These are phyloP conservation scores for Chionoecetes opilio DNA, from an alignment of 1,140 invertebrate species.

Conservation along the genomic window DNA sequence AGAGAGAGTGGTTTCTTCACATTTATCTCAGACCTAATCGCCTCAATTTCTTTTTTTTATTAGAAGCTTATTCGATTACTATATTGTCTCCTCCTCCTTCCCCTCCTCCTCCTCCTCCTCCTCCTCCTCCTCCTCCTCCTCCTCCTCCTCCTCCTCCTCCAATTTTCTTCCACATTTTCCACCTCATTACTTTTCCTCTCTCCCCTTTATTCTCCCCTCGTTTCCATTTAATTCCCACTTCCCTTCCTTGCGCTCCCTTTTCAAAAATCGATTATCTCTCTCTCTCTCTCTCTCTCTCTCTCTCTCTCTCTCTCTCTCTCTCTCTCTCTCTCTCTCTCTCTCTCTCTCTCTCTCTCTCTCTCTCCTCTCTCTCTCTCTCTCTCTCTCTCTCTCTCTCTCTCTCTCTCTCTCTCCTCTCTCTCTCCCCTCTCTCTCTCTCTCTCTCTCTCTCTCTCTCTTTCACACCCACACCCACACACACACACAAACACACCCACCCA, in stretches of 20 bases:
- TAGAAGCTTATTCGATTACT: not conserved
- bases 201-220: not conserved
- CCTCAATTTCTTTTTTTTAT: not conserved
- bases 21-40: not conserved
- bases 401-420: not conserved
- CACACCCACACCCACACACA: not conserved
- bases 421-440: not conserved
- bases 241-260: no score
- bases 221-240: not conserved
- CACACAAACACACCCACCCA: no score
- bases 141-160: not conserved
- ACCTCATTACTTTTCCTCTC: not conserved
- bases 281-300: not conserved
- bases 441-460: not conserved
- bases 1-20: not conserved
- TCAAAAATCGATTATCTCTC: no score
- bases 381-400: not conserved
- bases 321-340: not conserved
- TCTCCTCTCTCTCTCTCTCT: no score
- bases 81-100: not conserved
- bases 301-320: not conserved
- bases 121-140: not conserved
- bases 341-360: not conserved
- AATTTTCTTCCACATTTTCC: not conserved
- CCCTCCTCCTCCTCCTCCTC: not conserved